Conservation (phyloP, 1,140 invertebrate species). For the Galleria mellonella region DNA sequence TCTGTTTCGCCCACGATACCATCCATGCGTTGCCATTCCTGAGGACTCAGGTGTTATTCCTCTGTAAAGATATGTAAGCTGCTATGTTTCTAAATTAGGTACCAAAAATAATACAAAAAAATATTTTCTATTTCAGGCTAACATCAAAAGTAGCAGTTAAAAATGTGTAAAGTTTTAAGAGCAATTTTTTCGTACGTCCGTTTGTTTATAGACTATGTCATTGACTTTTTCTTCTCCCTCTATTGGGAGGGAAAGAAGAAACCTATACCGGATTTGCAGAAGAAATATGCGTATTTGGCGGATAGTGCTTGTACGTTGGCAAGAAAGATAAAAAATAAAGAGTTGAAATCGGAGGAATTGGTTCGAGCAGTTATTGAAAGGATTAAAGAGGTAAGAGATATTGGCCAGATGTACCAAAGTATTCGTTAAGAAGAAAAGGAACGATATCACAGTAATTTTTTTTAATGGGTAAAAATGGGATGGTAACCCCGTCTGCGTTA, state of each 20-base stretch:
- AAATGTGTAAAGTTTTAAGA: conserved; percentile 10
- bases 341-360: conserved; percentile 81
- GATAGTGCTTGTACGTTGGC: conserved; percentile 80
- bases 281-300: conserved; percentile 76
- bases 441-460: no score
- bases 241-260: conserved; percentile 75
- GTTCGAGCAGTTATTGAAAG: conserved; percentile 84
- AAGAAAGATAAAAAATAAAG: conserved; percentile 77
- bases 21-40: no score
- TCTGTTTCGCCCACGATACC: no score
- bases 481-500: no score
- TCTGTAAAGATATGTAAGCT: no score
- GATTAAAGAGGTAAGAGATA: conserved; percentile 80
- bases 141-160: no score
- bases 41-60: no score
- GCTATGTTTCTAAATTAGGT: no score
- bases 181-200: conserved; percentile 26
- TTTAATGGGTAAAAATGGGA: no score
- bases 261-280: conserved; percentile 72
- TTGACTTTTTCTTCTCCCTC: conserved; percentile 60
- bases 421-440: no score
- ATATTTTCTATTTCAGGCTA: no score
- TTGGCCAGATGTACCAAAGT: no score
- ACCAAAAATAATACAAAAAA: neutral
- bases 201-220: conserved; percentile 38